Base-by-base conservation (phyloP, 1,140 invertebrate genomes). In the Campoletis sonorensis region DNA sequence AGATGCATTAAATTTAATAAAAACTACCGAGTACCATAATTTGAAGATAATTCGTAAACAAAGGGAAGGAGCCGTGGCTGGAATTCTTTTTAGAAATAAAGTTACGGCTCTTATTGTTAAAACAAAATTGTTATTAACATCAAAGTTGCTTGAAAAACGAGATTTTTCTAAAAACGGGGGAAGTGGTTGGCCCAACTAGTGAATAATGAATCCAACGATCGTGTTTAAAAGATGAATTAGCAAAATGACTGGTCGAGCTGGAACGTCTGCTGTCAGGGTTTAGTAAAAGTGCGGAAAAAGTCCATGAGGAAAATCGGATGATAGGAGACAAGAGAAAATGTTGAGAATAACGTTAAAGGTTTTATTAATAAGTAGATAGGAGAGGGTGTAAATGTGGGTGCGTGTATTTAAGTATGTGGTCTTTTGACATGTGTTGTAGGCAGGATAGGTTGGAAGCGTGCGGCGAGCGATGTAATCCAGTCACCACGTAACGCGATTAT, bases 401-500 rank as follows among this genome's bases (percentile, higher is more conserved):
- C 13, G 8, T 45, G 40, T 45, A 45, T 45, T 13, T 13, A 13
- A 45, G 40, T 45, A 8, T 13, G 40, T 45, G 40, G 40, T 64
- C 61, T 70, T 18, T 33, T 15, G 30, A 70, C 30, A 70, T 70
- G 67, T 70, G 67, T 70, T 70, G 67, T 33, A 70, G 67, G 0
- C 26, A 8, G 30, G 67, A 80, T 70, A 82, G 80, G 78, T 79
- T 71, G 78, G 27, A 73, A 70, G 64, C 82, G 79, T 80, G 85
- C 82, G 79, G 82, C 75, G 84, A 80, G 85, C 83, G 82, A 79
- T 88, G 83, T 88, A 88, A 88, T 88, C 84, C 83, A 87, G 87
- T 88, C 87, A 87, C 82, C 85, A 81, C 82, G 84, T 86, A 88
- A 88, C 84, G 40, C 81, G 87, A 88, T 88, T 88, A 87, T 83